Base-by-base conservation (phyloP, 1,140 invertebrate genomes). In the Lordiphosa mommai region DNA sequence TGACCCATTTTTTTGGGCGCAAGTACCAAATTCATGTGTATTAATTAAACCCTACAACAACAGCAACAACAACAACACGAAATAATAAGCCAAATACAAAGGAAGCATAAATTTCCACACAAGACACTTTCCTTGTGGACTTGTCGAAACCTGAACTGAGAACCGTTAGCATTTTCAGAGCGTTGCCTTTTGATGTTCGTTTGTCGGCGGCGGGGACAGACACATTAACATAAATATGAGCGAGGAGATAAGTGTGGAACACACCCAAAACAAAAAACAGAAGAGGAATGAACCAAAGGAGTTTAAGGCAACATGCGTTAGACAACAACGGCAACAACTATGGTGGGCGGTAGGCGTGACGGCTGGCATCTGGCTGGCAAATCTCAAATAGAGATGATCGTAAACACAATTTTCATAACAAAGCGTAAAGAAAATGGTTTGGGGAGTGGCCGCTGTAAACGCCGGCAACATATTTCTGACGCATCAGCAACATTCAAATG, bases 171-270 rank as follows among this genome's bases (percentile, higher is more conserved):
- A 52, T 46, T 48, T 56, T 48, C 23, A 46, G 48, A 52, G 40
- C 44, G 49, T 51, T 47, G 74, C 14, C 74, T 80, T 80, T 80
- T 80, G 76, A 80, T 76, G 76, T 80, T 80, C 16, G 16, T 23
- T 20, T 20, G n/a, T 17, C 16, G 16, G 16, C 55, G 63, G 63
- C 68, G 73, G 41, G 73, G 41, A 72, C 68, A 72, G 47, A 82
- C 55, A 71, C 71, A 80, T 80, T 80, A 80, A 80, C 76, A 80
- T 80, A 80, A 80, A 80, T 80, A 80, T 80, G 76, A 80, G 76
- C 51, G 29, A 58, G 23, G 51, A 82, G 76, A 80, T 82, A 80
- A 82, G 71, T 82, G 76, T 59, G 52, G 66, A 82, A 80, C 76
- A 80, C 76, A 80, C 76, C 76, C 74, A 69, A 43, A 9, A 23